Evolutionary conservation across 2,113 vertebrate species (phyloP), one percentile per base, ranked within the genome.

Genomic region (Callocephalon fimbriatum): DNA sequence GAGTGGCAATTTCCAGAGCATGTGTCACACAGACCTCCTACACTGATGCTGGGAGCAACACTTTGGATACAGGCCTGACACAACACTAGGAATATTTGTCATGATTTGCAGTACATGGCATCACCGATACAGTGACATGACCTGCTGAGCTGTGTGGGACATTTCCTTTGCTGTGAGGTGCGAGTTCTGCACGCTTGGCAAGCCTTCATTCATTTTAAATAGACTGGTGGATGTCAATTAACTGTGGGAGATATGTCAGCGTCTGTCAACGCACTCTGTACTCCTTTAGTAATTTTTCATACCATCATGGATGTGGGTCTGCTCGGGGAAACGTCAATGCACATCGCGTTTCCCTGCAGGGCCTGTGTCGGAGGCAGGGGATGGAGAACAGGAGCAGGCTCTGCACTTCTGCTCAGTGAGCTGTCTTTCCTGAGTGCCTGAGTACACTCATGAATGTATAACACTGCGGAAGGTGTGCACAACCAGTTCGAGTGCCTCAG

Each of bases 211-310:
- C 53, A 63, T 86, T 89, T 88, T 54, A 81, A 91, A 93, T 59
- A 47, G 82, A 84, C 50, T 4, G 4, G 45, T 23, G 26, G 68
- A 54, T 94, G 93, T 80, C 94, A 94, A 38, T 91, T 77, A 84
- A 78, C 91, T 11, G 31, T 85, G 38, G 76, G 84, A 94, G 79
- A 51, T 71, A 80, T 32, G 89, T 92, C 86, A 95, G 83, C 14
- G 0, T 19, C 83, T 83, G 94, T 86, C 83, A 93, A 82, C 58
- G 58, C 66, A 51, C 58, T 78, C 86, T 75, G 25, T 68, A 66
- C 45, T 74, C 54, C 72, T 91, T 63, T 68, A 81, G 89, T 74
- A 88, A 91, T 95, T 89, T 91, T 96, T 91, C 91, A 87, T 84
- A 51, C 26, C 4, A 0, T 31, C 65, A 31, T 51, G 61, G 80